phyloP scores from a whole-genome alignment of 2,113 vertebrate species.

The Leucosticte australis region DNA sequence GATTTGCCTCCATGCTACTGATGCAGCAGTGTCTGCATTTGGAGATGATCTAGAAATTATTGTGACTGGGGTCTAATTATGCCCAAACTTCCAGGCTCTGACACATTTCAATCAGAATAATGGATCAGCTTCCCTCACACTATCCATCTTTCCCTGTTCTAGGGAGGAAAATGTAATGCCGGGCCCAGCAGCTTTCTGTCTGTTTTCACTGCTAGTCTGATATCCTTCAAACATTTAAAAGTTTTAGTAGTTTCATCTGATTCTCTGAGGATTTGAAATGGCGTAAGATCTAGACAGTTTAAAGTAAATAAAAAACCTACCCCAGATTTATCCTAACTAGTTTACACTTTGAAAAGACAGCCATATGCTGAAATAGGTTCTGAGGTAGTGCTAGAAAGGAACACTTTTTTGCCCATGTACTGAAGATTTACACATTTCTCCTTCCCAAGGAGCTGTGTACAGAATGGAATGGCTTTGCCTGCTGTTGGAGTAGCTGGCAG shows the following conservation, averaged over 20 bases:
- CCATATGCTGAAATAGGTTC: not conserved
- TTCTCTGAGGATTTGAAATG: not conserved
- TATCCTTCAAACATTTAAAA: not conserved
- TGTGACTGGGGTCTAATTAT: not conserved
- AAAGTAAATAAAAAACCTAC: not conserved
- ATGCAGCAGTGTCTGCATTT: not conserved
- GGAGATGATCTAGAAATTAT: not conserved
- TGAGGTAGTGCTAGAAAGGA: not conserved
- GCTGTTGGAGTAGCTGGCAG: not conserved
- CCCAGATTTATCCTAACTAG: not conserved
- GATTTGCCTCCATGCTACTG: not conserved
- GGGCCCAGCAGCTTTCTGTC: not conserved
- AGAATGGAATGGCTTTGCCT: not conserved
- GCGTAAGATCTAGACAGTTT: not conserved
- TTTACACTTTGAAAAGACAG: not conserved
- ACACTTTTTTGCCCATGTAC: not conserved
- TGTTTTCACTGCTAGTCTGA: not conserved
- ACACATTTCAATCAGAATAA: accelerated
- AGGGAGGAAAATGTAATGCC: not conserved
- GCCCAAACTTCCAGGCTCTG: not conserved
- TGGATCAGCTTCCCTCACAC: not conserved
- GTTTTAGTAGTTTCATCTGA: not conserved
- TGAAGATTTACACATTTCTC: not conserved
- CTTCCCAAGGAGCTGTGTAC: not conserved
- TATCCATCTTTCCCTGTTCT: not conserved